phyloP scores from a whole-genome alignment of 2,113 vertebrate genomes.

The Phylloscopus trochilus region DNA sequence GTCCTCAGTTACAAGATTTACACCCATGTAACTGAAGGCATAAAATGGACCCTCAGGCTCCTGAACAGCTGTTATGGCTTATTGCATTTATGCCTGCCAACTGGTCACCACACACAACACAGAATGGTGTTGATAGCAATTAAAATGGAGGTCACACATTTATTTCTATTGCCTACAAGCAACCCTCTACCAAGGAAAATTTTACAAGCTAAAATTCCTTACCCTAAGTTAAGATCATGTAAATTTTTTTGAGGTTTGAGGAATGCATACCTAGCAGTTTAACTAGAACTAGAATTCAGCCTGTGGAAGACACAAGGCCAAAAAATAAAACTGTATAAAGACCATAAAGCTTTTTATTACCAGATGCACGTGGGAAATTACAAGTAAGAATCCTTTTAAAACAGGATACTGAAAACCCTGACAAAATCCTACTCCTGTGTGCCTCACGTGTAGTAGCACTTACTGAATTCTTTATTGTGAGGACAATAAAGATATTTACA shows the following conservation, averaged over 20 bases:
- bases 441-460: not conserved
- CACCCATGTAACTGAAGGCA: slow-evolving; percentile 13
- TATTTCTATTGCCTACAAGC: not conserved
- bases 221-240: not conserved
- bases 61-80: slow-evolving; percentile 42
- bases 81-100: slow-evolving; percentile 38
- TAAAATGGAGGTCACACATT: slow-evolving; percentile 29
- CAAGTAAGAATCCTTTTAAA: not conserved
- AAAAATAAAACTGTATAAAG: not conserved
- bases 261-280: not conserved
- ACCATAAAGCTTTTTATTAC: not conserved
- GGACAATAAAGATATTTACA: not conserved
- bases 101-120: slow-evolving; percentile 21
- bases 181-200: not conserved
- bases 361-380: not conserved
- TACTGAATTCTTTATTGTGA: not conserved
- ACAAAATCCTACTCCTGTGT: not conserved
- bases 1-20: slow-evolving; percentile 49
- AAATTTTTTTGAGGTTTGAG: not conserved
- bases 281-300: not conserved
- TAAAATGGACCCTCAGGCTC: slow-evolving; percentile 42
- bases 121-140: not conserved
- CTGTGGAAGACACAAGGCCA: not conserved
- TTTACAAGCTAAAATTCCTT: not conserved
- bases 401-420: not conserved